Percentiles rank a stretch among this genome's conserved stretches.
These are phyloP conservation scores for Eupithecia centaureata DNA, from an alignment of 2,888 invertebrate species.

Conservation along the genomic window DNA sequence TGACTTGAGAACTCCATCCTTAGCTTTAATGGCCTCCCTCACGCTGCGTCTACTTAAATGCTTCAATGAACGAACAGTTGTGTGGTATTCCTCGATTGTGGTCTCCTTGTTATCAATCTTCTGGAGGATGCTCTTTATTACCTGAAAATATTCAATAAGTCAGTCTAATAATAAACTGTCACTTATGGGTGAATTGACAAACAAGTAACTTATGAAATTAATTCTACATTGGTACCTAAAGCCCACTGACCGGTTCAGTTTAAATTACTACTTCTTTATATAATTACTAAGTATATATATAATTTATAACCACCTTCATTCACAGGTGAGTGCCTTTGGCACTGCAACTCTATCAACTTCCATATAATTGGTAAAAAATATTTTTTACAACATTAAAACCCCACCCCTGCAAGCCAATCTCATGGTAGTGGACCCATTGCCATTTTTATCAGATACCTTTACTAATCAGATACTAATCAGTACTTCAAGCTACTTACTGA, in stretches of 20 bases:
- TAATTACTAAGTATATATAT: too few species aligned
- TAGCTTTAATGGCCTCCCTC: slow-evolving; percentile 54
- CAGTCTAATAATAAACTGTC: neutral
- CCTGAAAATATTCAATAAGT: slow-evolving; percentile 47
- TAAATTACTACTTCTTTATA: too few species aligned
- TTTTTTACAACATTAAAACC: too few species aligned
- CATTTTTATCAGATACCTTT: neutral
- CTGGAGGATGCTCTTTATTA: slow-evolving; percentile 57
- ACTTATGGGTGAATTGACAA: neutral
- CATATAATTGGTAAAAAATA: too few species aligned
- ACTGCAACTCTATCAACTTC: too few species aligned
- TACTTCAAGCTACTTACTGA: slow-evolving; percentile 58
- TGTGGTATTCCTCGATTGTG: slow-evolving; percentile 50
- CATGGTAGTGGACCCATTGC: neutral
- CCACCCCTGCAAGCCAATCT: neutral
- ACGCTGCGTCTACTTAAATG: slow-evolving; percentile 68
- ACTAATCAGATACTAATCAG: neutral
- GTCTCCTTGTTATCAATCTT: slow-evolving; percentile 58
- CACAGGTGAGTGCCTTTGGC: too few species aligned
- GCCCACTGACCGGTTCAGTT: too few species aligned
- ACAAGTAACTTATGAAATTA: neutral
- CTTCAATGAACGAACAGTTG: slow-evolving; percentile 61
- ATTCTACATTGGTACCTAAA: too few species aligned
- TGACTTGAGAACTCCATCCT: slow-evolving; percentile 48
- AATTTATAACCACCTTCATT: too few species aligned